Conservation (phyloP, 2,888 invertebrate genomes). For the Chromoteleia sp. region DNA sequence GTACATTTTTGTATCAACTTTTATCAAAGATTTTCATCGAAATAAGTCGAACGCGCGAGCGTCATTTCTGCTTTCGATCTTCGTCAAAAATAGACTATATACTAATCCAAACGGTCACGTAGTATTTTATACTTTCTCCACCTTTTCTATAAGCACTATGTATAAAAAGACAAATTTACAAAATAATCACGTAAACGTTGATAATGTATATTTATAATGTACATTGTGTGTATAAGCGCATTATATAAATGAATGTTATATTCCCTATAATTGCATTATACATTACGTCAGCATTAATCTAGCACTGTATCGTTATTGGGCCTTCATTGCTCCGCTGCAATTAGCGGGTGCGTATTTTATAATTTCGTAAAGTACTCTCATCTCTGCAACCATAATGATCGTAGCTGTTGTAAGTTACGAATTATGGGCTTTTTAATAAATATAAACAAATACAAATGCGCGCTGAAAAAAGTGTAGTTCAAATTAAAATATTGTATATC, state of each 20-base stretch:
- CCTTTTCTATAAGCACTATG: constrained; percentile 75
- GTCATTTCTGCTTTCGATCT: constrained; percentile 34
- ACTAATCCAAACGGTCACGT: constrained; percentile 72
- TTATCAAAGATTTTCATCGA: background rate
- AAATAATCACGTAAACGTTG: constrained; percentile 77
- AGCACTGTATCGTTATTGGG: constrained; percentile 64
- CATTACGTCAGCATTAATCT: constrained; percentile 62
- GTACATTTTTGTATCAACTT: constrained; percentile 47
- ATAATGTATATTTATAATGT: constrained; percentile 81
- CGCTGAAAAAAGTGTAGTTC: constrained; percentile 8
- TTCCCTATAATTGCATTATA: constrained; percentile 69
- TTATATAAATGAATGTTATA: constrained; percentile 70
- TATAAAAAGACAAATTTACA: constrained; percentile 73
- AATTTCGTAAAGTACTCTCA: constrained; percentile 66
- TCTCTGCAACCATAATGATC: constrained; percentile 52
- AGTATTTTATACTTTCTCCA: constrained; percentile 80
- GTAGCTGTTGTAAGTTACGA: constrained; percentile 71
- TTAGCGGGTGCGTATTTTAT: constrained; percentile 61
- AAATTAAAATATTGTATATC: constrained; percentile 40
- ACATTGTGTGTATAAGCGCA: constrained; percentile 80
- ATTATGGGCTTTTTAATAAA: constrained; percentile 57
- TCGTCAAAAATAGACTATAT: constrained; percentile 54
- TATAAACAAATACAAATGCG: background rate
- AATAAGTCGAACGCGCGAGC: background rate
- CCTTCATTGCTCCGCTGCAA: constrained; percentile 54